Evolutionary conservation across 2,797 vertebrate genomes (phyloP).

Genomic region (Sciurus carolinensis): DNA sequence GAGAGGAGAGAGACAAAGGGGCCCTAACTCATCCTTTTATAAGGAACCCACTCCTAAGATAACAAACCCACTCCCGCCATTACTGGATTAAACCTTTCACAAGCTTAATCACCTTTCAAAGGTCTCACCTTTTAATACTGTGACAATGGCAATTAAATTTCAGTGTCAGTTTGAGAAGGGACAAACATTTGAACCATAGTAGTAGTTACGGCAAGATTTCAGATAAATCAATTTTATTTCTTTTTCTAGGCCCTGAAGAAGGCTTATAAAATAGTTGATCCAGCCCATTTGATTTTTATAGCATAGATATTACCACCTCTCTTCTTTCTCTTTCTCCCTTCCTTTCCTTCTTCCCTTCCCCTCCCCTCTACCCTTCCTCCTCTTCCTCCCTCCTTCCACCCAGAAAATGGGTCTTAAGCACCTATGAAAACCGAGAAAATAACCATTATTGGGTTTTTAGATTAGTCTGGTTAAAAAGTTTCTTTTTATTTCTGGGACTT

Average conservation of each 20-base stretch:
- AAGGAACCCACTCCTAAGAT: not conserved
- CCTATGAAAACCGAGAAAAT: not conserved
- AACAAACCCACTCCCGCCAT: not conserved
- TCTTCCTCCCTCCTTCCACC: not conserved
- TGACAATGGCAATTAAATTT: not conserved
- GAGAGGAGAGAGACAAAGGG: not conserved
- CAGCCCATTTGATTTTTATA: not conserved
- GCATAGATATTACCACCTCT: not conserved
- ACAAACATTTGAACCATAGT: not conserved
- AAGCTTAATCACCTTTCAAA: not conserved
- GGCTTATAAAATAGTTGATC: not conserved
- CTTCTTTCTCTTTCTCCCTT: no score
- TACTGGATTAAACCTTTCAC: not conserved
- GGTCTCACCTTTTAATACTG: not conserved
- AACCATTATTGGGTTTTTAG: not conserved
- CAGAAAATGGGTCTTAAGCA: not conserved
- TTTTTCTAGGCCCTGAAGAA: constrained; percentile 14
- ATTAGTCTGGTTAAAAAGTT: not conserved
- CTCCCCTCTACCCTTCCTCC: not conserved
- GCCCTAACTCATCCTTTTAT: no score
- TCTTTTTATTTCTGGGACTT: not conserved
- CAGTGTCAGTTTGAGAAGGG: not conserved
- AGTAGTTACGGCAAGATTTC: not conserved
- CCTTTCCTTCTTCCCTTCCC: no score
- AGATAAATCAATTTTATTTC: not conserved